phyloP scores from a whole-genome alignment of 2,797 vertebrate species.

The Pangasius mekongensis region DNA sequence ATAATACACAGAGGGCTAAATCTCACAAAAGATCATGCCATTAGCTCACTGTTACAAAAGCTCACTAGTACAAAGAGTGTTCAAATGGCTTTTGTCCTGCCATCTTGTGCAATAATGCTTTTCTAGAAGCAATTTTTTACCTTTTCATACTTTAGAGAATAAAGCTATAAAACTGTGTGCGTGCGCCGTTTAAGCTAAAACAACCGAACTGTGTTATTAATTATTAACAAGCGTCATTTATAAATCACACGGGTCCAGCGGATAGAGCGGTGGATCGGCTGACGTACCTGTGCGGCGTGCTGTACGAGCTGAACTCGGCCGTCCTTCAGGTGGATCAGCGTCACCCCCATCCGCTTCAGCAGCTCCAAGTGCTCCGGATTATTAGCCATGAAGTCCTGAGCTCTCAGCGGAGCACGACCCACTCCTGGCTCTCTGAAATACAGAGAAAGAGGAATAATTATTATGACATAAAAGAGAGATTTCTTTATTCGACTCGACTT shows the following conservation, averaged over 20 bases:
- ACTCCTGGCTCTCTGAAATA: constrained; percentile 75
- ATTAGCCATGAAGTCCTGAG: constrained; percentile 98
- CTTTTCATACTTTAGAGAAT: too few species aligned
- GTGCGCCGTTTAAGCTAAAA: neutral
- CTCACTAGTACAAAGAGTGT: too few species aligned
- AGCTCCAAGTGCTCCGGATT: constrained; percentile 97
- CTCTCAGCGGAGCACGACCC: constrained; percentile 85
- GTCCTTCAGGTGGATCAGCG: constrained; percentile 96
- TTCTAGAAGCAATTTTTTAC: too few species aligned
- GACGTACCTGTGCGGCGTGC: constrained; percentile 89
- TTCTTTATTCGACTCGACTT: neutral
- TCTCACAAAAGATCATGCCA: too few species aligned
- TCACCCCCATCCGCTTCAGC: constrained; percentile 97
- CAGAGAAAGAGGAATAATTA: neutral
- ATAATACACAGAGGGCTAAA: neutral
- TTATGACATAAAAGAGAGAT: neutral
- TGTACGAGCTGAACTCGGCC: constrained; percentile 97
- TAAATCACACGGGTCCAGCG: neutral
- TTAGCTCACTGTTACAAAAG: too few species aligned
- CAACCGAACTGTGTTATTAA: neutral
- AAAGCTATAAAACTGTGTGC: neutral
- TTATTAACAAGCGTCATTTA: neutral
- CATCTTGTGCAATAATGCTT: neutral
- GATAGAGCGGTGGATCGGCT: neutral
- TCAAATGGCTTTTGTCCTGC: neutral